Evolutionary conservation across 2,888 invertebrate species (phyloP), one percentile per base, ranked within the genome.

Genomic region (Amphipyra berbera): DNA sequence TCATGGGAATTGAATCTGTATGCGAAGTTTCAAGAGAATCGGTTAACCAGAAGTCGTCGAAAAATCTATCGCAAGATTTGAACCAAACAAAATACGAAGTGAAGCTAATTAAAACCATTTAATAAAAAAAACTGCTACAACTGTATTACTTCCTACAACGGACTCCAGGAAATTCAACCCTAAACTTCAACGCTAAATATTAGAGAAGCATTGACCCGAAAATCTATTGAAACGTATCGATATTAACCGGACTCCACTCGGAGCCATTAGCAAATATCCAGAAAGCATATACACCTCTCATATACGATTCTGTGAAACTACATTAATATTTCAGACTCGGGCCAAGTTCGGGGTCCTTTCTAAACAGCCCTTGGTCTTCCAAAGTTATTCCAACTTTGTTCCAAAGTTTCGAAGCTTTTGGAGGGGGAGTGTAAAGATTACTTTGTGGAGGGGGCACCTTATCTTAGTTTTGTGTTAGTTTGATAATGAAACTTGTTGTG

Each of bases 361-460:
- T 90, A 95, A 95, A 95, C 95, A 95, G 94, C 95, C 95, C 90
- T 94, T 95, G 94, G 95, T 93, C 94, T 94, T 95, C 91, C 79
- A 88, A 94, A 94, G 95, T 95, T 95, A 92, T 95, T 94, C 91
- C 92, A 94, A 95, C 92, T 95, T 94, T 88, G 90, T 87, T 86
- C 81, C 55, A 53, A 86, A 87, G 86, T 90, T 89, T 76, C 78
- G 86, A 87, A 88, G 88, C 86, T 86, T 88, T 87, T 84, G 86
- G 82, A 56, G 87, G 89, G 90, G 87, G 88, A 85, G 85, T 83
- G 90, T 87, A 91, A 90, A 93, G 94, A 93, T 94, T 93, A 93
- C 89, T 90, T 90, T 87, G 86, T 86, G 84, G 79, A 84, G 86
- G 86, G 83, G 84, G 81, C 82, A 82, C 85, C 90, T 91, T 93